These are phyloP conservation scores for Rhinatrema bivittatum DNA, from an alignment of 2,797 vertebrate species.

Conservation along the genomic window DNA sequence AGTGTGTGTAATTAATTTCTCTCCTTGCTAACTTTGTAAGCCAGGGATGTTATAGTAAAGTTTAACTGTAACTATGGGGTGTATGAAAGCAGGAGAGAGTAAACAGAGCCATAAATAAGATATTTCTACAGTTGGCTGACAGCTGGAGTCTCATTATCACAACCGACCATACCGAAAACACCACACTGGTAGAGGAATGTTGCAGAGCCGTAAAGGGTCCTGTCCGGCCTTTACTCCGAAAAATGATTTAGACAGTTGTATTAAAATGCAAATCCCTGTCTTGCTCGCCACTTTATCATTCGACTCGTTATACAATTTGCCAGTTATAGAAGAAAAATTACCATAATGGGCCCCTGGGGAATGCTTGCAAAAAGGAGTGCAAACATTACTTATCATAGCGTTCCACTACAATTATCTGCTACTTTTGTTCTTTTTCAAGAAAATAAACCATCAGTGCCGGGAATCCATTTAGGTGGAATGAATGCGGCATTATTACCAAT, in stretches of 20 bases:
- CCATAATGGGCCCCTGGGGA: conserved; percentile 67
- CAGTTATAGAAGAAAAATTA: conserved; percentile 76
- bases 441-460: conserved; percentile 27
- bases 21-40: too few species aligned
- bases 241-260: conserved; percentile 70
- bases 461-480: conserved; percentile 10
- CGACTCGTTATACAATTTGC: conserved; percentile 62
- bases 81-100: too few species aligned
- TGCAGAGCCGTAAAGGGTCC: too few species aligned
- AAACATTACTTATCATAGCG: conserved; percentile 51
- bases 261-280: conserved; percentile 89
- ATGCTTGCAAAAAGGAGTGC: conserved; percentile 56
- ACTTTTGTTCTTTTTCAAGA: conserved; percentile 40
- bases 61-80: too few species aligned
- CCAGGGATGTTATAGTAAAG: too few species aligned
- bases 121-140: too few species aligned
- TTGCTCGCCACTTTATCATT: conserved; percentile 78
- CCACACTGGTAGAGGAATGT: too few species aligned
- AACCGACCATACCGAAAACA: too few species aligned
- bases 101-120: too few species aligned
- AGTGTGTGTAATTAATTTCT: too few species aligned
- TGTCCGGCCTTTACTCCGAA: conserved; percentile 35
- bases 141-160: too few species aligned
- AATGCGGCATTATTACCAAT: rapidly evolving
- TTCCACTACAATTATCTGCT: conserved; percentile 51